phyloP scores from a whole-genome alignment of 2,797 vertebrate genomes.

The Carduelis carduelis region DNA sequence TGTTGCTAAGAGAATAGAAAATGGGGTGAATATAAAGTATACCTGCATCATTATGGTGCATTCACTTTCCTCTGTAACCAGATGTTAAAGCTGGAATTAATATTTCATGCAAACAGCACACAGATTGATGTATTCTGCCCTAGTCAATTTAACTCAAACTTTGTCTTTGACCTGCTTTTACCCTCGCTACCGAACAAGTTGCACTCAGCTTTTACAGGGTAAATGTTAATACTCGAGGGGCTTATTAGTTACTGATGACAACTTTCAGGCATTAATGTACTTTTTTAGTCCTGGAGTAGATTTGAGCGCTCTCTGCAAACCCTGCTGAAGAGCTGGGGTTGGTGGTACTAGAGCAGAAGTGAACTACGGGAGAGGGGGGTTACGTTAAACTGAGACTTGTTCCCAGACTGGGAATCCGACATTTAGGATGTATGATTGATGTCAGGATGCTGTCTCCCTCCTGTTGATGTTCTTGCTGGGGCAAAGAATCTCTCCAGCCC shows the following conservation, averaged over 20 bases:
- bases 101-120: conserved; percentile 29
- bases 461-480: neutral
- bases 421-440: neutral
- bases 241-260: neutral
- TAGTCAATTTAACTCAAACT: conserved; percentile 33
- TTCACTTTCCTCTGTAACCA: neutral
- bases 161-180: conserved; percentile 32
- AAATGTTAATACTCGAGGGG: neutral
- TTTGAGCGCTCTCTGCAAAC: neutral
- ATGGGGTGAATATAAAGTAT: neutral
- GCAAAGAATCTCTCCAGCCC: neutral
- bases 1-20: neutral
- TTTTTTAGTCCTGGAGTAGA: neutral
- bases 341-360: neutral
- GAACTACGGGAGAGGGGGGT: neutral
- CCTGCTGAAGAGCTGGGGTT: neutral
- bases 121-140: neutral
- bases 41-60: neutral
- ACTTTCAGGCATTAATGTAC: neutral
- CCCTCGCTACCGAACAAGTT: neutral
- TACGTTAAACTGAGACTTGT: neutral
- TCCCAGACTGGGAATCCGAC: neutral
- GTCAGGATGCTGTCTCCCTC: neutral
- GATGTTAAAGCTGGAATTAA: neutral
- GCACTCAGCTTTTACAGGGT: neutral